These are phyloP conservation scores for Vanessa tameamea DNA, from an alignment of 1,140 invertebrate genomes.

Conservation along the genomic window DNA sequence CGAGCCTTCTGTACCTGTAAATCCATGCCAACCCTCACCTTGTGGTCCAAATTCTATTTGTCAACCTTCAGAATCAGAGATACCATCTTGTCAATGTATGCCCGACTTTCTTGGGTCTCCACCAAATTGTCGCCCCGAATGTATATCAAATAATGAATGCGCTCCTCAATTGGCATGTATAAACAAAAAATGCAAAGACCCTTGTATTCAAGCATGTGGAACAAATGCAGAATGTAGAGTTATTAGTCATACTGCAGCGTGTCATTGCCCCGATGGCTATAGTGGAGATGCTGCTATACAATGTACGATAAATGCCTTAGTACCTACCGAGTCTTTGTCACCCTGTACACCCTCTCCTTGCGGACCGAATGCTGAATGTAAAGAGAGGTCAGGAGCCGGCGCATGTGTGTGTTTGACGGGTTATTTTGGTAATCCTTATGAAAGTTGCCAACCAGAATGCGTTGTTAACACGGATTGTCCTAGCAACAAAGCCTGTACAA, in stretches of 20 bases:
- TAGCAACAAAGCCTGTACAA: constrained; percentile 84
- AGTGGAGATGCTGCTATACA: constrained; percentile 83
- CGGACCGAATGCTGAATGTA: constrained; percentile 82
- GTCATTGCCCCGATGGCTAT: constrained; percentile 83
- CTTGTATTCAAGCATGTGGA: constrained; percentile 88
- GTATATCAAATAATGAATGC: constrained; percentile 88
- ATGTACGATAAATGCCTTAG: constrained; percentile 65
- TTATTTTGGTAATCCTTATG: constrained; percentile 81
- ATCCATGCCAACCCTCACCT: constrained; percentile 85
- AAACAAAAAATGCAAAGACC: constrained; percentile 86
- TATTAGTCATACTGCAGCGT: constrained; percentile 84
- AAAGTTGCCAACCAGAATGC: constrained; percentile 81
- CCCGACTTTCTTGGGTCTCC: constrained; percentile 85
- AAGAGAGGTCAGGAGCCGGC: constrained; percentile 80
- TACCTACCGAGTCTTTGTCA: constrained; percentile 51
- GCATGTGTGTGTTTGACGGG: constrained; percentile 81
- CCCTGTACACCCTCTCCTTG: constrained; percentile 83
- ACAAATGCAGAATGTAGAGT: constrained; percentile 85
- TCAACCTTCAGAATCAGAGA: constrained; percentile 78
- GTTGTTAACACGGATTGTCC: constrained; percentile 82
- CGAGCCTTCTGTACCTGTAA: constrained; percentile 67
- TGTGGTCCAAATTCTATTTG: constrained; percentile 90
- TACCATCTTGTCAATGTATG: constrained; percentile 85
- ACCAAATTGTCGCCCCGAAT: constrained; percentile 87
- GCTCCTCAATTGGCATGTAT: constrained; percentile 86